These are phyloP conservation scores for Acanthaster planci DNA, from an alignment of 35 echinoderm and acorn worm genomes.

Conservation along the genomic window DNA sequence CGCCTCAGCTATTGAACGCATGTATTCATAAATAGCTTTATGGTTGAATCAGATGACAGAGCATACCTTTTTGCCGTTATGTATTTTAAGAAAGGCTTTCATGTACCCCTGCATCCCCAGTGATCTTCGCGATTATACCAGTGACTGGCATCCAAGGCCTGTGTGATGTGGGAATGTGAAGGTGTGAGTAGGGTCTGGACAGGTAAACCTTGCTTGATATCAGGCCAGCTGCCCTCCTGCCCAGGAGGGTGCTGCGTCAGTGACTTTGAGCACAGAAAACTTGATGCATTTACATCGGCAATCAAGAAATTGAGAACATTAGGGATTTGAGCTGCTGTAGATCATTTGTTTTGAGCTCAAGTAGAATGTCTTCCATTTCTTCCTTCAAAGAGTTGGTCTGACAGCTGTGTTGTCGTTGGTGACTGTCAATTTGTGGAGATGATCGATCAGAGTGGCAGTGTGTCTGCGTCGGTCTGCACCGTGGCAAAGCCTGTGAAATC, in stretches of 20 bases:
- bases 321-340: too few relatives aligned
- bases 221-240: constrained; percentile 63
- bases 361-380: constrained; percentile 23
- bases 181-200: constrained; percentile 87
- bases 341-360: too few relatives aligned
- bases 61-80: too few relatives aligned
- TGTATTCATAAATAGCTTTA: too few relatives aligned
- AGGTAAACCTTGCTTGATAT: constrained; percentile 69
- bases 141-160: constrained; percentile 65
- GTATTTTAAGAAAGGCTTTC: too few relatives aligned
- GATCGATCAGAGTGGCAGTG: constrained; percentile 81
- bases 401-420: constrained; percentile 76
- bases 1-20: too few relatives aligned
- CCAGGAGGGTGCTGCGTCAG: constrained; percentile 85
- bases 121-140: constrained; percentile 56
- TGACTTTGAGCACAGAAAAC: too few relatives aligned
- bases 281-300: too few relatives aligned
- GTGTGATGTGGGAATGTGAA: constrained; percentile 71
- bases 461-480: constrained; percentile 54
- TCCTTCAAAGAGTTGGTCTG: constrained; percentile 78
- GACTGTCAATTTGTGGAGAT: constrained; percentile 57
- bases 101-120: too few relatives aligned
- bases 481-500: constrained; percentile 75
- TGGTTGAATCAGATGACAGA: too few relatives aligned
- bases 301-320: too few relatives aligned